Evolutionary conservation across 2,888 invertebrate genomes (phyloP), one percentile per base, ranked within the genome.

Genomic region (Volucella inanis): DNA sequence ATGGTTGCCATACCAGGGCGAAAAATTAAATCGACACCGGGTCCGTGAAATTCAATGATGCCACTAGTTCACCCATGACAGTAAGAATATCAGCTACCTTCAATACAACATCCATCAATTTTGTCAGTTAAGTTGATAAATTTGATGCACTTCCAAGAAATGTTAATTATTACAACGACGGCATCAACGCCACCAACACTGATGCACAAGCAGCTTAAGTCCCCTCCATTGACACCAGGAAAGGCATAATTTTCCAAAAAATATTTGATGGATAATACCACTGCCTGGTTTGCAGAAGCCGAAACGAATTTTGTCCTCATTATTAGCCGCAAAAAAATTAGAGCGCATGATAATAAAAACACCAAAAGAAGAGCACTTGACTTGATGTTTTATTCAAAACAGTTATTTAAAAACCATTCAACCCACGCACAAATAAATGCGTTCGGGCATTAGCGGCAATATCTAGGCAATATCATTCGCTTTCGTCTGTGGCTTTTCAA

Each of bases 1-100:
- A 99, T 99, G 59, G 99, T 99, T 4, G 98, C 99, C 98, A 99
- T 99, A 87, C 98, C 99, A 41, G 99, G 99, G 92, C 99, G 99
- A n/a, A 99, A 99, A 90, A 99, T 98, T 88, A 98, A 98, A 90
- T 99, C 98, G 0, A 99, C 98, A 49, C 99, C 99, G 18, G 98
- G 97, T 0, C 99, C 99, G 92, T 96, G 96, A 93, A 99, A 99
- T 92, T 99, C 99, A 78, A 99, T 97, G 90, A 99, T 99, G 87
- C 99, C 99, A 38, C 99, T 99, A 87, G 99, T 99, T 99, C 99
- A 61, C 99, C 99, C 93, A 99, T 99, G 22, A 99, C 99, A 0
- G 99, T 99, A 59, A 99, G 94, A 90, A 99, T 99, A 86, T 98
- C 99, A 50, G 96, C 96, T 1, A 98, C 98, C 93, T 99, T 99